Evolutionary conservation across 2,888 invertebrate genomes (phyloP).

Genomic region (Scelioninae gen. 2): DNA sequence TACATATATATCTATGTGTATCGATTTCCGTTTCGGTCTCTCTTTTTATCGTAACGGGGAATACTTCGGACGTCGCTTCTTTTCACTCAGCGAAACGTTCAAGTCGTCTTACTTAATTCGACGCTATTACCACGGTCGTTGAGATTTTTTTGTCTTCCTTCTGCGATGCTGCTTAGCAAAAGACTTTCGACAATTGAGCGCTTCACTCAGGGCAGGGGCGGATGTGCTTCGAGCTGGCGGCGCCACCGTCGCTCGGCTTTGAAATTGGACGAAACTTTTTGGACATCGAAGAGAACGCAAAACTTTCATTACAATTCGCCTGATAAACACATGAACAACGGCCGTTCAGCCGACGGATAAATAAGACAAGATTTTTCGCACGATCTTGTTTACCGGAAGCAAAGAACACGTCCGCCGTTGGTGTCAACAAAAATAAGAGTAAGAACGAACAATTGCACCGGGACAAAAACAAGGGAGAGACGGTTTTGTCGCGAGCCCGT

Average conservation of each 20-base stretch:
- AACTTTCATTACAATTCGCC: background rate
- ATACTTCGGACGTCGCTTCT: constrained; percentile 50
- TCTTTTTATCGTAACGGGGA: constrained; percentile 41
- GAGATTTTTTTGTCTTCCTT: constrained; percentile 42
- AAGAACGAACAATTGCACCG: constrained; percentile 24
- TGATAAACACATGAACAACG: too few relatives aligned
- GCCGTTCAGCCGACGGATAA: too few relatives aligned
- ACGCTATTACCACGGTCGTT: constrained; percentile 49
- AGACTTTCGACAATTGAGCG: constrained; percentile 51
- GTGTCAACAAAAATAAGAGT: constrained; percentile 13
- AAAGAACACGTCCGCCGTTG: constrained; percentile 10
- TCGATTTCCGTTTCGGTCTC: constrained; percentile 50
- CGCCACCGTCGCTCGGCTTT: constrained; percentile 14
- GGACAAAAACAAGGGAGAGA: constrained; percentile 11
- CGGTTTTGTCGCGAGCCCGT: constrained; percentile 17
- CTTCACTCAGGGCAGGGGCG: constrained; percentile 37
- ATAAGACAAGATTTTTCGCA: background rate
- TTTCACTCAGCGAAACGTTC: constrained; percentile 53
- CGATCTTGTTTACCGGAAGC: background rate
- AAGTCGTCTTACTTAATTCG: constrained; percentile 55
- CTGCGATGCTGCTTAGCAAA: constrained; percentile 44
- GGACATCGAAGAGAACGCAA: background rate
- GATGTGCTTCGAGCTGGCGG: constrained; percentile 2
- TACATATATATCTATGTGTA: constrained; percentile 42
- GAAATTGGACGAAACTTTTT: constrained; percentile 29